Base-by-base conservation (phyloP, 2,888 invertebrate species). In the Alentia gelatinosa region DNA sequence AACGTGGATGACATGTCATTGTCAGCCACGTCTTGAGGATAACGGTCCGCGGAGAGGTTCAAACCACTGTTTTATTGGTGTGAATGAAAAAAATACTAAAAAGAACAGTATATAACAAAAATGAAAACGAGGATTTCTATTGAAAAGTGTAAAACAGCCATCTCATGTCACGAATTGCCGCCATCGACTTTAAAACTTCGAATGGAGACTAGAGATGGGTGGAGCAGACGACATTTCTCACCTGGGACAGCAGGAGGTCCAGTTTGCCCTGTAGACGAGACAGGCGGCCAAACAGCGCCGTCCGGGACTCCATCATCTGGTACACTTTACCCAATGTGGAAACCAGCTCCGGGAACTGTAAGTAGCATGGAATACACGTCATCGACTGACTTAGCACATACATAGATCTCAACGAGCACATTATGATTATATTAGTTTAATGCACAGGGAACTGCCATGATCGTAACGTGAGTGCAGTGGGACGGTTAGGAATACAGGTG, bases 191-290 rank as follows among this genome's bases (percentile, higher is more conserved):
- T 23, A 26, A 26, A 30, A 23, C 23, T 42, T n/a, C n/a, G n/a
- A n/a, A n/a, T n/a, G n/a, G n/a, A n/a, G n/a, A n/a, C n/a, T n/a
- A n/a, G n/a, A n/a, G 19, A 47, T 88, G 26, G 26, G 15, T 40
- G 33, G n/a, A n/a, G n/a, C n/a, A n/a, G n/a, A n/a, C n/a, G n/a
- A 9, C n/a, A n/a, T n/a, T n/a, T n/a, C 83, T 68, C 50, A 95
- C 95, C 94, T 95, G 95, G 74, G 95, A 95, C 15, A 95, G 93
- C 68, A 97, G 95, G 40, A 97, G 96, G 92, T 97, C 97, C 56
- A 97, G 96, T 84, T 97, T 97, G 5, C 97, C 97, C 93, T 97
- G 96, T 90, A 97, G 96, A 94, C 96, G 96, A 83, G 97, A 97
- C 91, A 97, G 95, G 83, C 97, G 97, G 1, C 96, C 95, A 89